Percentiles rank a stretch among this genome's conserved stretches.
Conservation (phyloP, 2,113 vertebrate species). For the Perca flavescens region DNA sequence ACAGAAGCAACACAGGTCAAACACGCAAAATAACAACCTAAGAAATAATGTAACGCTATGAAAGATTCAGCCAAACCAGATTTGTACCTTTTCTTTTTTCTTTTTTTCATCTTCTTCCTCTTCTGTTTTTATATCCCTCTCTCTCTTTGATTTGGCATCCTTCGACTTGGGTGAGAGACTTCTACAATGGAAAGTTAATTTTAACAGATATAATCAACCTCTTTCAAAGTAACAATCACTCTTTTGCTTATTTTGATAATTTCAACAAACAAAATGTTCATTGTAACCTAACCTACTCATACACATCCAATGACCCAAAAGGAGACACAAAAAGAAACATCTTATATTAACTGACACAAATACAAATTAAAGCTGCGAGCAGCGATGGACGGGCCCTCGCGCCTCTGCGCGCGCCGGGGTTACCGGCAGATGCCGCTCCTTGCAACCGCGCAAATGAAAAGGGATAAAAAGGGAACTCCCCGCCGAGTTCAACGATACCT, state of each 20-base stretch:
- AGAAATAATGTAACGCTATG: background rate
- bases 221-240: background rate
- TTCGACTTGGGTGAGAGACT: conserved; percentile 91
- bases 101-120: conserved; percentile 93
- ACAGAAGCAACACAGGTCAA: background rate
- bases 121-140: conserved; percentile 90
- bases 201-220: background rate
- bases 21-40: background rate
- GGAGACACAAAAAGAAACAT: background rate
- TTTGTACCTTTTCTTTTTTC: conserved; percentile 87
- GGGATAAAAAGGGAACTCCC: too few species aligned
- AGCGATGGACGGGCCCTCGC: too few species aligned
- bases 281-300: background rate
- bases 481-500: too few species aligned
- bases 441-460: too few species aligned
- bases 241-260: background rate
- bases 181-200: conserved; percentile 55
- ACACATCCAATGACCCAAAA: background rate
- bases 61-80: conserved; percentile 13
- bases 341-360: background rate
- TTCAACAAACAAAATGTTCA: background rate
- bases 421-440: too few species aligned
- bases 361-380: too few species aligned
- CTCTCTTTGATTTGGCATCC: conserved; percentile 89
- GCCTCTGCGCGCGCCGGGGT: too few species aligned